phyloP scores from a whole-genome alignment of 2,113 vertebrate genomes.

The Sapajus apella region DNA sequence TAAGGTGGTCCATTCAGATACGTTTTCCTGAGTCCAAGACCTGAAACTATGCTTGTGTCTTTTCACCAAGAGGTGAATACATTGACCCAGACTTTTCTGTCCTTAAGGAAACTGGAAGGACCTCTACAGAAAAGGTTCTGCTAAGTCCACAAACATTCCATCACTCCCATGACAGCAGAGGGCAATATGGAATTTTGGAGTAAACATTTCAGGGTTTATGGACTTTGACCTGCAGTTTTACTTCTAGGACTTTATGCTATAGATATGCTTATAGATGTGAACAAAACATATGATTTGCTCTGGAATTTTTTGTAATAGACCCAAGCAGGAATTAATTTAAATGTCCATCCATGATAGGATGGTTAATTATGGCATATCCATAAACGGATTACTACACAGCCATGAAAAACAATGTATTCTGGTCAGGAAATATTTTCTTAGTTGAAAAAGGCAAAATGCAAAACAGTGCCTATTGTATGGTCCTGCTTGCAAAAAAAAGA shows the following conservation, averaged over 20 bases:
- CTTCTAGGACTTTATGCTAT: background rate
- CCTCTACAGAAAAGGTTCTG: background rate
- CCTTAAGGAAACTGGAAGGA: background rate
- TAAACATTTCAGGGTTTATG: background rate
- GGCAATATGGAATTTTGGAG: background rate
- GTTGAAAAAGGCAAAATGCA: background rate
- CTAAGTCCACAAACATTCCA: background rate
- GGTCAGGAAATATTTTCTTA: background rate
- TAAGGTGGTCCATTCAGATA: background rate
- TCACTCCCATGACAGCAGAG: background rate
- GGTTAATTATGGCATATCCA: background rate
- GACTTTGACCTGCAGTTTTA: background rate
- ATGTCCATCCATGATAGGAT: background rate
- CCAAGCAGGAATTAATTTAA: background rate
- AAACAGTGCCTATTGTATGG: background rate
- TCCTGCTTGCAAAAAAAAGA: background rate
- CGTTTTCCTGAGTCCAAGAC: background rate
- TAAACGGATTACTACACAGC: background rate
- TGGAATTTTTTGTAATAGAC: background rate
- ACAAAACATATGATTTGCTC: background rate
- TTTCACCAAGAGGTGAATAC: background rate
- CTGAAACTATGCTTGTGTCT: background rate
- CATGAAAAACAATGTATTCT: background rate
- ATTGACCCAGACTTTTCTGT: background rate
- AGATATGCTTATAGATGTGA: background rate